Conservation (phyloP, 2,113 vertebrate genomes). For the Hipposideros armiger region DNA sequence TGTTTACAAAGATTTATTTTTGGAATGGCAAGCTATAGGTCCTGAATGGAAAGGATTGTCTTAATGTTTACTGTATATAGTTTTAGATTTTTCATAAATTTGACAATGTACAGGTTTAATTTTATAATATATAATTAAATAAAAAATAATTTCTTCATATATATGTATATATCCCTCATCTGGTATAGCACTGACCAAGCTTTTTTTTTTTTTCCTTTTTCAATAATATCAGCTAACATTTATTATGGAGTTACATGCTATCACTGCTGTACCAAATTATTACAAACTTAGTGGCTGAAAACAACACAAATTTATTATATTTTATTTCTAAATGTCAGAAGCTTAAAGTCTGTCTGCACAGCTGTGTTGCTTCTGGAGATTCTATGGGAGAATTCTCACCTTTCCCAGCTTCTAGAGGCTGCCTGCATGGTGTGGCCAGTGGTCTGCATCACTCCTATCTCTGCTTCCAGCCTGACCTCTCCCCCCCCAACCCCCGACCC, state of each 20-base stretch:
- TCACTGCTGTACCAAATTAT: background rate
- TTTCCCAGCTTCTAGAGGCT: background rate
- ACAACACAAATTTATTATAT: background rate
- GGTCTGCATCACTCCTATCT: background rate
- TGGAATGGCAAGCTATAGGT: background rate
- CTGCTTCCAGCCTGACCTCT: background rate
- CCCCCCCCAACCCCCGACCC: no score
- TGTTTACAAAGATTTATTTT: background rate
- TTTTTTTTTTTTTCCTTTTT: background rate
- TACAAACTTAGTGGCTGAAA: background rate
- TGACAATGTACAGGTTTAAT: background rate
- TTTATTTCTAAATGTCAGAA: background rate
- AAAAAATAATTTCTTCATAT: background rate
- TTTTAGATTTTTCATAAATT: background rate
- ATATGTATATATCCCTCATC: no score
- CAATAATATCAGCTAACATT: background rate
- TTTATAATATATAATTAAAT: background rate
- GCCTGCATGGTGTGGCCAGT: background rate
- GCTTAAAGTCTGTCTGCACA: background rate
- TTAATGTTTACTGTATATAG: background rate
- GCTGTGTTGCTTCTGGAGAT: background rate
- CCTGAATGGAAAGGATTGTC: background rate
- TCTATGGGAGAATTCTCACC: background rate
- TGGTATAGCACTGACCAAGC: background rate
- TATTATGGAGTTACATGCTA: background rate